phyloP scores from a whole-genome alignment of 2,888 invertebrate species.

The Odontocerum albicorne region DNA sequence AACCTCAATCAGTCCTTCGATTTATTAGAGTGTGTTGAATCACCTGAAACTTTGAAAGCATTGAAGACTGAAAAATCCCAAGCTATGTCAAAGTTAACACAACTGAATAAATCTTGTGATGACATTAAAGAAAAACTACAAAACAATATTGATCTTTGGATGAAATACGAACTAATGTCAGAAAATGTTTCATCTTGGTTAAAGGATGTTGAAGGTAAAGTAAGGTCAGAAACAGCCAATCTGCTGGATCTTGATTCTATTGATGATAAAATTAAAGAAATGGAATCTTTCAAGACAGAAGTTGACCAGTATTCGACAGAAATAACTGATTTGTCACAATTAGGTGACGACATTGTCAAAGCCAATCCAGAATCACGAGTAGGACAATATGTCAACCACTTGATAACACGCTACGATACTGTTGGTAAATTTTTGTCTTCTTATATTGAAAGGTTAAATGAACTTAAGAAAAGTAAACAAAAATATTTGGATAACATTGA shows the following conservation, averaged over 20 bases:
- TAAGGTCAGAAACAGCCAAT: conserved; percentile 71
- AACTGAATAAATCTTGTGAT: conserved; percentile 66
- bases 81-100: conserved; percentile 70
- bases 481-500: conserved; percentile 66
- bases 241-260: conserved; percentile 70
- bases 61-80: conserved; percentile 70
- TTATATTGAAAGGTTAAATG: conserved; percentile 71
- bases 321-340: conserved; percentile 65
- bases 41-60: conserved; percentile 66
- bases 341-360: conserved; percentile 72
- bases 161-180: conserved; percentile 75
- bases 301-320: conserved; percentile 66
- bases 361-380: conserved; percentile 83
- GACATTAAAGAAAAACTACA: conserved; percentile 69
- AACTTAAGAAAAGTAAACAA: conserved; percentile 69
- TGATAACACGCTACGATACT: conserved; percentile 74
- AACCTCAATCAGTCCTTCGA: conserved; percentile 73
- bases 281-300: conserved; percentile 63
- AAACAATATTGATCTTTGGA: conserved; percentile 75
- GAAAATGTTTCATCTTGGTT: conserved; percentile 77
- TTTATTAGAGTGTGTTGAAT: conserved; percentile 72
- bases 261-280: conserved; percentile 68
- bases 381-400: conserved; percentile 76
- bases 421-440: conserved; percentile 70
- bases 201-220: conserved; percentile 75